A percentile compares a stretch with the other conserved stretches of the same genome.
Conservation (phyloP, 2,113 vertebrate species). For the Empidonax traillii region DNA sequence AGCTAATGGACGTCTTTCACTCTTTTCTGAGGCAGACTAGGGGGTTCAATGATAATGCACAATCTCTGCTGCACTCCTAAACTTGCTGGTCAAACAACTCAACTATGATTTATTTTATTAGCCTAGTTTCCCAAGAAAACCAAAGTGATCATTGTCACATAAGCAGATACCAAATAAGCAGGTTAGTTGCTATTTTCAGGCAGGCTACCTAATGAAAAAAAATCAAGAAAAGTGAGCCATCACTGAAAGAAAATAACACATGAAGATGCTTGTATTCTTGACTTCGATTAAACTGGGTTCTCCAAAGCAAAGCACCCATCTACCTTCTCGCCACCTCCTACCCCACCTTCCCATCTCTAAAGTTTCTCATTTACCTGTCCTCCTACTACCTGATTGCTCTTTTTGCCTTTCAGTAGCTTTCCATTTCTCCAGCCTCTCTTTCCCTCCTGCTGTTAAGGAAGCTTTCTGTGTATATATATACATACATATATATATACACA, state of each 20-base stretch:
- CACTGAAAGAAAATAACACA: not conserved
- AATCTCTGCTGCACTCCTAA: not conserved
- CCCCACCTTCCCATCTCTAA: not conserved
- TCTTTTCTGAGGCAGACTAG: not conserved
- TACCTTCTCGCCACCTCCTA: not conserved
- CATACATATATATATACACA: too few relatives aligned
- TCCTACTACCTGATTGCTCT: not conserved
- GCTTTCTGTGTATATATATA: not conserved
- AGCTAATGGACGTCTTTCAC: rapidly evolving
- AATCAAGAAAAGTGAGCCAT: not conserved
- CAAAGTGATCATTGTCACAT: too few relatives aligned
- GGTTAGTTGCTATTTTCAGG: not conserved
- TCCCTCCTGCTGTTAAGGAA: not conserved
- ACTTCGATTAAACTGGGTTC: not conserved
- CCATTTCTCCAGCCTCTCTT: not conserved
- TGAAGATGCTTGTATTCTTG: not conserved
- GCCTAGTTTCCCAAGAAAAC: not conserved
- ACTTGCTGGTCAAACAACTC: not conserved
- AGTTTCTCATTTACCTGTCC: not conserved
- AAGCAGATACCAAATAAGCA: not conserved
- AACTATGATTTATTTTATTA: not conserved
- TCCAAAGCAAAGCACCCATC: not conserved
- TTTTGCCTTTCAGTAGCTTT: not conserved
- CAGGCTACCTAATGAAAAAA: not conserved
- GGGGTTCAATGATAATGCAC: not conserved